Conservation (phyloP, 2,888 invertebrate genomes). For the Spodoptera exigua region DNA sequence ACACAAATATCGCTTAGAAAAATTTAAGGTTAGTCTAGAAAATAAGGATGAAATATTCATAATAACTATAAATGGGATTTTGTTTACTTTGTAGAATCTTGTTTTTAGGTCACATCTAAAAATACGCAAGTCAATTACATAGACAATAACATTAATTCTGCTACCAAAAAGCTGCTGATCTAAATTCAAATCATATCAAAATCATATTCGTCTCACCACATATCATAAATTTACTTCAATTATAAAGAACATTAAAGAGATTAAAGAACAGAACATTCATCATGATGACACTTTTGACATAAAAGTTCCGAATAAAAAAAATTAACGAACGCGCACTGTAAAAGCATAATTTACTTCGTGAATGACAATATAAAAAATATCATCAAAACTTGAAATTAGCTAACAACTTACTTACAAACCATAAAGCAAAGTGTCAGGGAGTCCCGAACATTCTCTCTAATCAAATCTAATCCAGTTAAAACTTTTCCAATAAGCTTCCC, state of each 20-base stretch:
- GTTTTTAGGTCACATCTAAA: conserved; percentile 19
- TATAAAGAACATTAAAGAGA: conserved; percentile 2
- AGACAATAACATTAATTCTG: conserved; percentile 4
- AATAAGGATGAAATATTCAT: too few relatives aligned
- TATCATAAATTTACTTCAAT: conserved; percentile 27
- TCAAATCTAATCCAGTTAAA: conserved; percentile 87
- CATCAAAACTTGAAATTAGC: conserved; percentile 67
- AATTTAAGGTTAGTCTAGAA: too few relatives aligned
- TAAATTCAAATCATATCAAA: conserved; percentile 11
- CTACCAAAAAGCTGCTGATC: conserved; percentile 22
- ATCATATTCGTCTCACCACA: conserved; percentile 21
- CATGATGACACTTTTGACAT: conserved; percentile 4
- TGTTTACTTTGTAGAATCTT: too few relatives aligned
- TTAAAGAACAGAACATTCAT: not conserved
- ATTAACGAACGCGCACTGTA: conserved; percentile 37
- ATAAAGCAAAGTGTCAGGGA: conserved; percentile 67
- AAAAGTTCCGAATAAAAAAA: conserved; percentile 19
- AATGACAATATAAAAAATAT: conserved; percentile 60
- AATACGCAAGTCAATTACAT: conserved; percentile 17
- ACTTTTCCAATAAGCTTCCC: conserved; percentile 87
- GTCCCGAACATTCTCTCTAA: conserved; percentile 69
- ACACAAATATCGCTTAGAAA: too few relatives aligned
- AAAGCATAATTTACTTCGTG: conserved; percentile 40
- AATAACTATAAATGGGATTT: too few relatives aligned
- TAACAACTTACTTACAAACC: conserved; percentile 75